These are phyloP conservation scores for Eupeodes luniger DNA, from an alignment of 2,888 invertebrate genomes.

Conservation along the genomic window DNA sequence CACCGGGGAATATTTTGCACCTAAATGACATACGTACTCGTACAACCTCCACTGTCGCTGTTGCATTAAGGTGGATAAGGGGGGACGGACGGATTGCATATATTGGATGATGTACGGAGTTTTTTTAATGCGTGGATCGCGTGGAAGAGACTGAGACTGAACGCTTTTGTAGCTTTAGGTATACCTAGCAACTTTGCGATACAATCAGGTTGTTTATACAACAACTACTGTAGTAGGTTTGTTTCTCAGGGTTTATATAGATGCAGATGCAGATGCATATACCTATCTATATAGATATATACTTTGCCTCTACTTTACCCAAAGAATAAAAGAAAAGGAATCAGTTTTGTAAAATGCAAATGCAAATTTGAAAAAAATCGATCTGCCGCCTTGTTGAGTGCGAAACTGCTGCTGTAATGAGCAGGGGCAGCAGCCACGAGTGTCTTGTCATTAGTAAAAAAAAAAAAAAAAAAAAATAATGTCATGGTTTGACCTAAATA, in stretches of 20 bases:
- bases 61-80: conserved; percentile 48
- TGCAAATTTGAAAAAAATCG: conserved; percentile 58
- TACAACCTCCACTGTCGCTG: conserved; percentile 1
- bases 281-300: background rate
- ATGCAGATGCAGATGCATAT: no score
- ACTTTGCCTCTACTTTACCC: background rate
- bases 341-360: conserved; percentile 64
- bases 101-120: conserved; percentile 51
- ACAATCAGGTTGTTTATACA: conserved; percentile 50
- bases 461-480: conserved; percentile 41
- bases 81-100: conserved; percentile 38
- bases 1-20: conserved; percentile 56
- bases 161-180: conserved; percentile 18
- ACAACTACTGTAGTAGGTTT: conserved; percentile 21
- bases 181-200: conserved; percentile 27
- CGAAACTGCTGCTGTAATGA: conserved; percentile 39
- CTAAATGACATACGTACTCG: conserved; percentile 59
- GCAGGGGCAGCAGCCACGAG: conserved; percentile 37
- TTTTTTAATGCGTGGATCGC: conserved; percentile 74
- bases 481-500: conserved; percentile 54
- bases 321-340: conserved; percentile 33
- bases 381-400: conserved; percentile 50
- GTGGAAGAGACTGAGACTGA: conserved; percentile 50
- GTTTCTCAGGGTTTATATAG: conserved; percentile 7
- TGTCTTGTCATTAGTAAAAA: conserved; percentile 59